phyloP scores from a whole-genome alignment of 2,113 vertebrate genomes.

The Halcyon senegalensis region DNA sequence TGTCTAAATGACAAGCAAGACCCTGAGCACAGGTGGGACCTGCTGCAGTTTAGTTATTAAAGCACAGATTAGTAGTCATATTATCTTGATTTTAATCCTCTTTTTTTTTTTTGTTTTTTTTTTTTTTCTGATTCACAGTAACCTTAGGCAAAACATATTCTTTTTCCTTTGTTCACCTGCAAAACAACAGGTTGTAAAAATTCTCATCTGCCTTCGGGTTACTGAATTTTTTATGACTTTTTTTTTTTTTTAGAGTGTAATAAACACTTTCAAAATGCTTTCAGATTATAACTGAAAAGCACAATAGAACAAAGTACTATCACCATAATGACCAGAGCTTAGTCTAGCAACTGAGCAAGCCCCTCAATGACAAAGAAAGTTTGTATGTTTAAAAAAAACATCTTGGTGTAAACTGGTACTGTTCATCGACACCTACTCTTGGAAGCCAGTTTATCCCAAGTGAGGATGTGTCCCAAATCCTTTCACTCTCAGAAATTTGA shows the following conservation, averaged over 20 bases:
- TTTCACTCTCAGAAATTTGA: neutral
- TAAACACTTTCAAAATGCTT: neutral
- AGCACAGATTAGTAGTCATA: slow-evolving; percentile 16
- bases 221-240: neutral
- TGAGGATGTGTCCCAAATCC: neutral
- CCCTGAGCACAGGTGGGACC: neutral
- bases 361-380: neutral
- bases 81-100: slow-evolving; percentile 39
- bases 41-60: slow-evolving; percentile 14
- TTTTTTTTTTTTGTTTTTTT: neutral
- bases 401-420: neutral
- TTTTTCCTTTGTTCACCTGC: neutral
- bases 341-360: neutral
- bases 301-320: neutral
- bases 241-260: neutral
- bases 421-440: neutral
- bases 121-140: neutral
- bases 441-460: neutral
- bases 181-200: slow-evolving; percentile 4
- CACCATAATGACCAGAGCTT: neutral
- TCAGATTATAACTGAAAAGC: neutral
- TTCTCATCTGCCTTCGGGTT: neutral
- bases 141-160: neutral
- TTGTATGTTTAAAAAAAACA: neutral
- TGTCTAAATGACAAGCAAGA: neutral